A percentile compares a stretch with the other conserved stretches of the same genome.
These are phyloP conservation scores for Sphaeramia orbicularis DNA, from an alignment of 2,797 vertebrate species.

Conservation along the genomic window DNA sequence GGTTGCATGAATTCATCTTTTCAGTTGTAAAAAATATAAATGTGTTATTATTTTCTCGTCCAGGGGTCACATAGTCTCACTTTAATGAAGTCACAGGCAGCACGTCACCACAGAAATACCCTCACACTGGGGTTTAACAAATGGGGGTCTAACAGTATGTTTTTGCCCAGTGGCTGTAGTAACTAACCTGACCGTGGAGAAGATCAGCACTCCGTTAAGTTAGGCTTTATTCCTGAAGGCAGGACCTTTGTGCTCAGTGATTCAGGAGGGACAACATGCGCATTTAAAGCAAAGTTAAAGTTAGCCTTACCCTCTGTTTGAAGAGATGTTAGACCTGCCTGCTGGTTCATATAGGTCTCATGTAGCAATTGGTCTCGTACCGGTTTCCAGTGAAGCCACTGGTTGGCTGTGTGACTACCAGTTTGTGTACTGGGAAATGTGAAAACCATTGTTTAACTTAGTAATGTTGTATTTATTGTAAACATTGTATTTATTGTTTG, in stretches of 20 bases:
- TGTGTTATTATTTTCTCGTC: too few species aligned
- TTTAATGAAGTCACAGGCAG: neutral
- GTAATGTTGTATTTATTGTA: slow-evolving; percentile 73
- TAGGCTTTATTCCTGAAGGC: slow-evolving; percentile 30
- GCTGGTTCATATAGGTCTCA: slow-evolving; percentile 70
- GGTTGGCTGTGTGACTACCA: slow-evolving; percentile 69
- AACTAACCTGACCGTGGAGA: slow-evolving; percentile 9
- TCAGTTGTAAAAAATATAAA: too few species aligned
- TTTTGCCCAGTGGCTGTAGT: neutral
- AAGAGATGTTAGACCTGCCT: slow-evolving; percentile 56
- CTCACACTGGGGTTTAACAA: neutral
- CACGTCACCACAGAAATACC: neutral
- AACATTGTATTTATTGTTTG: slow-evolving; percentile 60
- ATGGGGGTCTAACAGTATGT: neutral
- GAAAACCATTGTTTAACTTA: slow-evolving; percentile 51
- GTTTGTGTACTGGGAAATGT: slow-evolving; percentile 60
- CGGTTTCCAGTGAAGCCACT: slow-evolving; percentile 71
- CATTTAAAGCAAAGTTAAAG: slow-evolving; percentile 17
- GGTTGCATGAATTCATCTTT: too few species aligned
- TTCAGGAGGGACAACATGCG: slow-evolving; percentile 16
- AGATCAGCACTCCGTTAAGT: slow-evolving; percentile 16
- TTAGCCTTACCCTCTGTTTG: slow-evolving; percentile 55
- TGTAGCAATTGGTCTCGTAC: slow-evolving; percentile 58
- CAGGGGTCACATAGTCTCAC: too few species aligned
- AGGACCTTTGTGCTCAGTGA: slow-evolving; percentile 6